Evolutionary conservation across 2,888 invertebrate species (phyloP), one percentile per base, ranked within the genome.

Genomic region (Venusia cambrica): DNA sequence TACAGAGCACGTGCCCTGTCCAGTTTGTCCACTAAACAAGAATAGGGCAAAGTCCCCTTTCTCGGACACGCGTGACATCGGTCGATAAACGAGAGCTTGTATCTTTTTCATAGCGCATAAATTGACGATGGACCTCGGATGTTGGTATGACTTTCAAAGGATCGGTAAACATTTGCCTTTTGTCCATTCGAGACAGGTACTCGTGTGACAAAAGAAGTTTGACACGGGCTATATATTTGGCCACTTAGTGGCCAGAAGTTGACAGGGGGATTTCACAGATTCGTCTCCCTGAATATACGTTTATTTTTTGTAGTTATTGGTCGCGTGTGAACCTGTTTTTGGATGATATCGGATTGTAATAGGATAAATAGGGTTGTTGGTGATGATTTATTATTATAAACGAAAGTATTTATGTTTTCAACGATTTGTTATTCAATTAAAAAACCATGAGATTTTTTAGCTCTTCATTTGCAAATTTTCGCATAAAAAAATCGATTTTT

Each of bases 71-170:
- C 59, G 60, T 42, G 46, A 30, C 48, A 45, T 53, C 64, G 53
- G 48, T 48, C 48, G 47, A 59, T 55, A 52, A 51, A 45, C 36
- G 43, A 29, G 39, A 48, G 30, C 34, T 45, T 50, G 51, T 52
- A 49, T 54, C 54, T 50, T 57, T 59, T 62, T 64, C 56, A 68
- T 65, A 62, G 55, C 62, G 62, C 68, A 69, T 79, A 76, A 75
- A 78, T 64, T 60, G 66, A 58, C 54, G 39, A 68, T 83, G 84
- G 83, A 77, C 78, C 85, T 62, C 62, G 81, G 87, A 87, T 87
- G 87, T 73, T 81, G 71, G 61, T 48, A 29, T 48, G 35, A 42
- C 41, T 51, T 62, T 56, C 55, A 50, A 57, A 62, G 55, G 58
- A 59, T 61, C 62, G 62, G 71, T 76, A 80, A 78, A 75, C 62